Evolutionary conservation across 2,113 vertebrate genomes (phyloP).

Genomic region (Bungarus multicinctus): DNA sequence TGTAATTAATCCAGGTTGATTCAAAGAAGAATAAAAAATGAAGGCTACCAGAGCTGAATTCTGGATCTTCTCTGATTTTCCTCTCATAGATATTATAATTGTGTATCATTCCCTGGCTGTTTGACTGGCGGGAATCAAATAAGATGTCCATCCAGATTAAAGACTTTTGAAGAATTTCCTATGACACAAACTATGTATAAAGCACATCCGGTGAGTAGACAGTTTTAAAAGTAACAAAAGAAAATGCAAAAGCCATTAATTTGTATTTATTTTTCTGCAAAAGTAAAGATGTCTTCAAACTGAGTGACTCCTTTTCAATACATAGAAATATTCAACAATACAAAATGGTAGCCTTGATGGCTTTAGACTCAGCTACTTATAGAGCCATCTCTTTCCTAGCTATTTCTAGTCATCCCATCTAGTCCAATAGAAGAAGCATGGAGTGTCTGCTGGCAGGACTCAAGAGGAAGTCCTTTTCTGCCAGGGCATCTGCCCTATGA

Average conservation of each 20-base stretch:
- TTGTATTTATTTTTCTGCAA: neutral
- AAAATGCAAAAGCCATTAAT: neutral
- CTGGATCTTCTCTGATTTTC: neutral
- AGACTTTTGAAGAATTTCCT: conserved; percentile 93
- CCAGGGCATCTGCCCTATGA: neutral
- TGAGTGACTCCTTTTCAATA: neutral
- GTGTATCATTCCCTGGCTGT: conserved; percentile 87
- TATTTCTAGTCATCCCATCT: neutral
- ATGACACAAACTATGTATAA: conserved; percentile 84
- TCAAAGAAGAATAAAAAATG: neutral
- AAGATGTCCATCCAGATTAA: conserved; percentile 80
- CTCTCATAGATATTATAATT: conserved; percentile 90
- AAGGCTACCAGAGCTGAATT: neutral
- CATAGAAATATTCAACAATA: neutral
- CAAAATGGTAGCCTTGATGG: neutral
- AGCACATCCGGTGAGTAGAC: conserved; percentile 78
- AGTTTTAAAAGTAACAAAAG: neutral
- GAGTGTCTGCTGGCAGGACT: neutral
- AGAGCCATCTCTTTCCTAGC: neutral
- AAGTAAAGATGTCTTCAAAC: neutral
- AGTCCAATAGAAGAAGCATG: neutral
- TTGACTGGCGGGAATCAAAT: conserved; percentile 80
- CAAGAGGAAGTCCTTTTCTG: neutral
- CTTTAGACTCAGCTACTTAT: neutral
- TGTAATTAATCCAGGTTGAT: neutral